These are phyloP conservation scores for Pogonomyrmex barbatus DNA, from an alignment of 1,140 invertebrate species.

Conservation along the genomic window DNA sequence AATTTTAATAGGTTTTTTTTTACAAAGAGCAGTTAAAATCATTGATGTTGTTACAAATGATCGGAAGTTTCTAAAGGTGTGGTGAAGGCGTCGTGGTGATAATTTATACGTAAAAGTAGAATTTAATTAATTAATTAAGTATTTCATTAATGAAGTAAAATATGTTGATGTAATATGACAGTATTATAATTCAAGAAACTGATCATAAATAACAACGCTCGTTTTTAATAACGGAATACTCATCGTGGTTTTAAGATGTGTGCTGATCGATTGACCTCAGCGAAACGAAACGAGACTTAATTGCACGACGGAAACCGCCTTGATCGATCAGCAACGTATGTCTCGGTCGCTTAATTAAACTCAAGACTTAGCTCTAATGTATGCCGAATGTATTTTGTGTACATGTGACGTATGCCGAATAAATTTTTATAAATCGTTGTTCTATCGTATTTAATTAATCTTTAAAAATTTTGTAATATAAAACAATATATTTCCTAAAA, in stretches of 20 bases:
- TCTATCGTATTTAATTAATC: background rate
- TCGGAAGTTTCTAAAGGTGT: background rate
- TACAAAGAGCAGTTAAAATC: background rate
- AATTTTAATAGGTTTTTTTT: background rate
- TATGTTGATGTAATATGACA: conserved; percentile 7
- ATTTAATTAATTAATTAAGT: conserved; percentile 27
- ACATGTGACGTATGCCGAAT: conserved; percentile 42
- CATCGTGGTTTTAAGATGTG: conserved; percentile 12
- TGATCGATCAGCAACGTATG: conserved; percentile 39
- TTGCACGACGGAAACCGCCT: conserved; percentile 11
- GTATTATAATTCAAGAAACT: conserved; percentile 39
- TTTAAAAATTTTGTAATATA: background rate
- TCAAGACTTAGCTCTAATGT: conserved; percentile 36
- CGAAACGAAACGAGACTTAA: conserved; percentile 21
- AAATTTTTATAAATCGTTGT: conserved; percentile 35
- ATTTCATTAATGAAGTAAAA: background rate
- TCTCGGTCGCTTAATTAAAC: conserved; percentile 21
- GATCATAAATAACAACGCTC: conserved; percentile 17
- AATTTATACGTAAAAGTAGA: background rate
- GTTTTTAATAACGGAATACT: conserved; percentile 18
- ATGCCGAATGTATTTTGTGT: conserved; percentile 11
- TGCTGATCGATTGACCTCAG: conserved; percentile 24
- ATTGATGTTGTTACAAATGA: background rate
- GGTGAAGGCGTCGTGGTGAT: background rate
- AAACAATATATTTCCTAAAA: background rate